phyloP scores from a whole-genome alignment of 2,113 vertebrate genomes.

The Cacatua alba region DNA sequence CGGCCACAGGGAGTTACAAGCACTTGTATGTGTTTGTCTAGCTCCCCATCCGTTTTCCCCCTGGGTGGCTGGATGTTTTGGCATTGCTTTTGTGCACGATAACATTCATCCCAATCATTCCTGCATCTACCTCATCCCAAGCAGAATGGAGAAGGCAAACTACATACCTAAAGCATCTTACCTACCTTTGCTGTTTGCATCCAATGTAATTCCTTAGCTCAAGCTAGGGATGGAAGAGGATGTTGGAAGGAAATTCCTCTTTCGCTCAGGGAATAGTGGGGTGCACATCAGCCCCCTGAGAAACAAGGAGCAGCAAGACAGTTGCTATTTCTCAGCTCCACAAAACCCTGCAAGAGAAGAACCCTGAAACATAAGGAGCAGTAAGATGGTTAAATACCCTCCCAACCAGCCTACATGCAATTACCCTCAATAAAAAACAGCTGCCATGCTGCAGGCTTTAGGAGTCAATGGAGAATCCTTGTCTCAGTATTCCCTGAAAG shows the following conservation, averaged over 20 bases:
- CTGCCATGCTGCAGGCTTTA: neutral
- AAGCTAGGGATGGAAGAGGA: neutral
- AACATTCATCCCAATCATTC: neutral
- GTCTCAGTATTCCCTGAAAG: neutral
- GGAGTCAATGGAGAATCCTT: neutral
- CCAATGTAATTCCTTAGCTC: rapidly evolving
- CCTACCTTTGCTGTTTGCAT: neutral
- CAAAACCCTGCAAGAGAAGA: neutral
- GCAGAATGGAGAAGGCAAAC: neutral
- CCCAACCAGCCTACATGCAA: neutral
- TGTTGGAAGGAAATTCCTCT: neutral
- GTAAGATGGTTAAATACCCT: neutral
- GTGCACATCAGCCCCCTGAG: neutral
- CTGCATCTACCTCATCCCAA: neutral
- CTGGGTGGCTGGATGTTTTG: neutral
- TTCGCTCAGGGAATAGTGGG: neutral
- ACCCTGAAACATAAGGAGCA: neutral
- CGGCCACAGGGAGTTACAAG: neutral
- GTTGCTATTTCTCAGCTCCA: neutral
- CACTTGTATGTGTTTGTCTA: neutral
- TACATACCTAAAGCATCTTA: rapidly evolving
- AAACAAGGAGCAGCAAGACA: neutral
- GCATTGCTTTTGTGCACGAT: neutral
- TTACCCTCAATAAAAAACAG: neutral
- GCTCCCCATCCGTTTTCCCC: neutral